Evolutionary conservation across 2,888 invertebrate species (phyloP), one percentile per base, ranked within the genome.

Genomic region (Embidobia sp.): DNA sequence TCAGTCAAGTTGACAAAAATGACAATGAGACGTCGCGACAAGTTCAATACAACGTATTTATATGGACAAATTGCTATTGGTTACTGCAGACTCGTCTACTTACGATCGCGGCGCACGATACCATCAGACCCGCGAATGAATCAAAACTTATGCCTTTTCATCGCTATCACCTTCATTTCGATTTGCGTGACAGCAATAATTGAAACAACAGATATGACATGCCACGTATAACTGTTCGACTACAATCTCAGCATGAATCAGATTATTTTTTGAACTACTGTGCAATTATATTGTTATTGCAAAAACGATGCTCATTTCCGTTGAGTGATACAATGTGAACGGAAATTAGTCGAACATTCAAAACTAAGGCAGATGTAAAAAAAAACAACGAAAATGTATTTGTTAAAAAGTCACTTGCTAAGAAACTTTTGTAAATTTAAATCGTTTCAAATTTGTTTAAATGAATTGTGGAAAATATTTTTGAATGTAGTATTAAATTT

Each of bases 111-210:
- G 29, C 48, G 19, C 46, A 37, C 42, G 77, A 77, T 77, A 72
- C 3, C 10, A 67, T 77, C 77, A 37, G 63, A 67, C 22, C 48
- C 10, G 55, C 53, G 70, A 72, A 66, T 72, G 77, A 72, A 66
- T 77, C 70, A 67, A 77, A 77, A 77, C 72, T 72, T 77, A 67
- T 67, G 61, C 67, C 77, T 72, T 72, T 77, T 72, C 77, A 77
- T 72, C 59, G 55, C 55, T 61, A 67, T 67, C 49, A 49, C 55
- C 55, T 64, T 57, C 67, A 55, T 61, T 72, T 44, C 48, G 66
- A 70, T 72, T 67, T 63, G 77, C 72, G 77, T 73, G 77, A 77
- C 67, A 63, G 63, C 49, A 42, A 67, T 67, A 72, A 72, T 61
- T 72, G 77, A 67, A 72, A 49, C 55, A 33, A 48, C 55, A 49